These are phyloP conservation scores for Nymphalis c-album DNA, from an alignment of 2,888 invertebrate genomes.

Conservation along the genomic window DNA sequence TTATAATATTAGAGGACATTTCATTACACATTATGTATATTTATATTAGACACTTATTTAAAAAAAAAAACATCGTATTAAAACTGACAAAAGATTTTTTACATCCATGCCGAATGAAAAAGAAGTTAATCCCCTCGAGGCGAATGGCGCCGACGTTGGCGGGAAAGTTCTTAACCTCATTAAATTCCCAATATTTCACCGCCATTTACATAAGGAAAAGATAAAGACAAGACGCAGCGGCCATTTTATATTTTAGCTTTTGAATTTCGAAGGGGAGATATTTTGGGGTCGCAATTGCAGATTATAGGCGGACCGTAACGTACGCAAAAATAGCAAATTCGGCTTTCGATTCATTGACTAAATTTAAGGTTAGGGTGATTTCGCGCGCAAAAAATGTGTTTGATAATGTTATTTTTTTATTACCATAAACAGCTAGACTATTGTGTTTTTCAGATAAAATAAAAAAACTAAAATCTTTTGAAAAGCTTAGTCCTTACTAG, in stretches of 20 bases:
- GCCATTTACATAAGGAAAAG: conserved; percentile 79
- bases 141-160: conserved; percentile 57
- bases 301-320: conserved; percentile 56
- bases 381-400: conserved; percentile 15
- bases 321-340: conserved; percentile 67
- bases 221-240: conserved; percentile 77
- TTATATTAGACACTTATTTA: too few relatives aligned
- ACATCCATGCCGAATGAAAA: conserved; percentile 25
- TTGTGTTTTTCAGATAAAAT: too few relatives aligned
- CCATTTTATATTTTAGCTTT: conserved; percentile 71
- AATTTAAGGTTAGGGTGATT: conserved; percentile 52
- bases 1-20: background rate
- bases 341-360: conserved; percentile 73
- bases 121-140: conserved; percentile 33
- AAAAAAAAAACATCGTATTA: background rate
- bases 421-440: too few relatives aligned
- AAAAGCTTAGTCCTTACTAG: too few relatives aligned
- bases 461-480: too few relatives aligned
- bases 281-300: conserved; percentile 48
- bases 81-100: background rate
- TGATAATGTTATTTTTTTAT: background rate
- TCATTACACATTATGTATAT: background rate
- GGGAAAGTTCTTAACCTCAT: conserved; percentile 76
- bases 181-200: conserved; percentile 64
- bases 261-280: conserved; percentile 67